Percentiles rank a stretch among this genome's conserved stretches.
Evolutionary conservation across 2,888 invertebrate genomes (phyloP).

Genomic region (Machimus rusticus): DNA sequence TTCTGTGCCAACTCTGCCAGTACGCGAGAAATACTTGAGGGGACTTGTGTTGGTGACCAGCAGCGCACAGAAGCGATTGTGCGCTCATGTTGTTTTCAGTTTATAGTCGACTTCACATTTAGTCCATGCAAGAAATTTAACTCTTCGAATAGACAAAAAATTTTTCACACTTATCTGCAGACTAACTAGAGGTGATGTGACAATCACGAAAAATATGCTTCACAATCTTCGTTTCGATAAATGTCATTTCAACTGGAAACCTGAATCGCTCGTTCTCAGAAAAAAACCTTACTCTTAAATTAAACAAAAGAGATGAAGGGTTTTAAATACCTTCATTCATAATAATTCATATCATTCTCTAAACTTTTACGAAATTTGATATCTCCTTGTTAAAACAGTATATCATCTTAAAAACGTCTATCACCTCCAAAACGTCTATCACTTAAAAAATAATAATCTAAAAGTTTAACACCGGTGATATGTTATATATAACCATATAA

Average conservation of each 20-base stretch:
- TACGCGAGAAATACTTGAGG: neutral
- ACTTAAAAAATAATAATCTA: too few relatives aligned
- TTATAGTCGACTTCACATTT: constrained; percentile 34
- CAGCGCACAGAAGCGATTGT: constrained; percentile 20
- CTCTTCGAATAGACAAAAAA: neutral
- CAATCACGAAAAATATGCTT: neutral
- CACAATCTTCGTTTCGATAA: neutral
- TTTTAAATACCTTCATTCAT: neutral
- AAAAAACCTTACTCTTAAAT: neutral
- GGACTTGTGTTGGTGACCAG: constrained; percentile 23
- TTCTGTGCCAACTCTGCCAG: neutral
- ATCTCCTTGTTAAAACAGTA: neutral
- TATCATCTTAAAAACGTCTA: too few relatives aligned
- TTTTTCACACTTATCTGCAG: neutral
- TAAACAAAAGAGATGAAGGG: neutral
- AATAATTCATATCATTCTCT: neutral
- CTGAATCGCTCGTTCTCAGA: neutral
- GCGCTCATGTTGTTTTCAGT: constrained; percentile 40
- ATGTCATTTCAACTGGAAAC: constrained; percentile 20
- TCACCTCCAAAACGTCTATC: too few relatives aligned
- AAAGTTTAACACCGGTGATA: too few relatives aligned
- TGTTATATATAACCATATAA: too few relatives aligned
- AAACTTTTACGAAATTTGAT: neutral
- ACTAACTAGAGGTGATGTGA: neutral
- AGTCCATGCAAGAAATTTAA: constrained; percentile 33